Evolutionary conservation across 1,140 invertebrate species (phyloP), one percentile per base, ranked within the genome.

Genomic region (Nylanderia fulva): DNA sequence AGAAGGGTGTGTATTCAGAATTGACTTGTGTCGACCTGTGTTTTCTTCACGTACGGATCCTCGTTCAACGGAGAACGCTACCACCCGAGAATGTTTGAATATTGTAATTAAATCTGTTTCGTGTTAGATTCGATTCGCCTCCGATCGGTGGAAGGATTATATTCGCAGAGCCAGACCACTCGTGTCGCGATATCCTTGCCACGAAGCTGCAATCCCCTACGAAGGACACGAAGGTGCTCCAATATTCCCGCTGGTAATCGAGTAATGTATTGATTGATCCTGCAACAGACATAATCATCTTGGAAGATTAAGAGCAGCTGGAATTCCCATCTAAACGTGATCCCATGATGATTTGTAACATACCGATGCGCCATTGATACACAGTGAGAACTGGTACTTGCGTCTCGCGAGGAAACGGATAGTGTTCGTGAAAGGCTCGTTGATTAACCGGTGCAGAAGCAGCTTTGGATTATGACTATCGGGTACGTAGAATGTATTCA

Each of bases 401-500:
- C 60, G 24, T 36, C 42, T 79, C 74, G 29, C 64, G 66, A 54
- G 15, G 72, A 27, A 72, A 33, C 27, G 39, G 3, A 18, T 54
- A 27, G 36, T 24, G 52, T n/a, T 58, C 18, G 15, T n/a, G 48
- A 36, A 54, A 58, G 13, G 33, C 68, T 79, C 74, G 33, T 72
- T 83, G 82, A 90, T 82, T 82, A 82, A 33, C 45, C 85, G 77
- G 82, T 68, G 85, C 27, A 71, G 64, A 48, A 69, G 18, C 85
- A 71, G 80, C 54, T 63, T 88, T 90, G 88, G 89, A 90, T 90
- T 88, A 90, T 90, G 89, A 90, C 89, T 71, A 33, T 86, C 48
- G 89, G 89, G 89, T 90, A 90, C 48, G 89, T 90, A 89, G n/a
- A 42, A 27, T 33, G n/a, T 18, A 45, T 56, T 82, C 18, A n/a